Percentiles rank a stretch among this genome's conserved stretches.
These are phyloP conservation scores for Globodera ellingtonae DNA, from an alignment of 1,140 invertebrate genomes.

Conservation along the genomic window DNA sequence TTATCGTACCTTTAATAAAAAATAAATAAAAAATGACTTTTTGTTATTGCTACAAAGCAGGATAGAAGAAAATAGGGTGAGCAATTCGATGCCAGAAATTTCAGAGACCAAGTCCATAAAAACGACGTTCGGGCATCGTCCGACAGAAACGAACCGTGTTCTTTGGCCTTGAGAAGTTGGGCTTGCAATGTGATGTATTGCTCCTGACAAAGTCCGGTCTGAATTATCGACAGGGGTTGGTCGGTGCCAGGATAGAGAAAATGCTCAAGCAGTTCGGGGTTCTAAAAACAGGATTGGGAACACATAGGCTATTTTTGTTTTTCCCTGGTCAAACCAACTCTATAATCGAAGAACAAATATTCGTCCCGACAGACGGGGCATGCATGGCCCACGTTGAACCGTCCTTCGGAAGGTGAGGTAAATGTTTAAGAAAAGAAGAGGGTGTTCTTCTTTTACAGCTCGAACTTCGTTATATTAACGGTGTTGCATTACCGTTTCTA, in stretches of 20 bases:
- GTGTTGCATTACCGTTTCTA: slow-evolving; percentile 41
- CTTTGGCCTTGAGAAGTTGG: slow-evolving; percentile 60
- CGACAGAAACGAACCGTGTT: slow-evolving; percentile 50
- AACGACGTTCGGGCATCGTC: background rate
- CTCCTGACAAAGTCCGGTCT: slow-evolving; percentile 59
- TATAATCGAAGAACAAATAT: slow-evolving; percentile 64
- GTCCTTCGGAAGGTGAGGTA: slow-evolving; percentile 10
- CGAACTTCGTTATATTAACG: no score
- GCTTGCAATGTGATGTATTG: slow-evolving; percentile 58
- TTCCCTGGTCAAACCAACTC: slow-evolving; percentile 36
- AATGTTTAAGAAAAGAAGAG: background rate
- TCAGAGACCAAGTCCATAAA: background rate
- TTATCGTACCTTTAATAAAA: slow-evolving; percentile 43
- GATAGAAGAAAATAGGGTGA: background rate
- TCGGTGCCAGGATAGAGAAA: slow-evolving; percentile 61
- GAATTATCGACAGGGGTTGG: slow-evolving; percentile 54
- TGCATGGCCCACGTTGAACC: slow-evolving; percentile 61
- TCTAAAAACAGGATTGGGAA: slow-evolving; percentile 40
- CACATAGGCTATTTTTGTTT: background rate
- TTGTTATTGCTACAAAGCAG: slow-evolving; percentile 15
- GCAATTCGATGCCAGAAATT: background rate
- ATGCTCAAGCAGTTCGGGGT: slow-evolving; percentile 59
- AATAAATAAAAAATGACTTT: background rate
- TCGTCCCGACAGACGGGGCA: slow-evolving; percentile 64
- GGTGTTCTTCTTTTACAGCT: no score